Evolutionary conservation across 2,888 invertebrate species (phyloP), one percentile per base, ranked within the genome.

Genomic region (Troides aeacus): DNA sequence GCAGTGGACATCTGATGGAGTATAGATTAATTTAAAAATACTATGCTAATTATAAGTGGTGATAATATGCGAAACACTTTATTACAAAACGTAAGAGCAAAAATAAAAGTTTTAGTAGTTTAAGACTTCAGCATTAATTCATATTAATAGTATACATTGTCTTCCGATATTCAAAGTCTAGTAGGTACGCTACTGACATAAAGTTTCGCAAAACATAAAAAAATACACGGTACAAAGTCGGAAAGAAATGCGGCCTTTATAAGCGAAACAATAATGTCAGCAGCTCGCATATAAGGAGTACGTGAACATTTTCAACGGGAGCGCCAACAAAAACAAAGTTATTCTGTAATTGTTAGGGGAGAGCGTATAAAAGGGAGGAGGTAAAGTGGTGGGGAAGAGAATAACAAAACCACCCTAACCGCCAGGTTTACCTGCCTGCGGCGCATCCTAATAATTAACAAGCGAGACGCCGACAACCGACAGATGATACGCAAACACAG

Each of bases 401-500:
- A 39, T 56, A 64, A 63, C 62, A 63, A 68, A 69, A 64, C 69
- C 69, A 56, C 64, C 69, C 64, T 68, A 62, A 67, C 67, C 67
- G 62, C 62, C 57, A 60, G 36, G 56, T 58, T 64, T 61, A 64
- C 69, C 64, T 57, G 67, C 67, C 67, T 10, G 57, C n/a, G 68
- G 64, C 64, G 64, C 68, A 69, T 69, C 64, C 69, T 64, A 69
- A 64, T 69, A 69, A 69, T 69, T 69, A 69, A 64, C 69, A 61
- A 64, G 60, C 69, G 60, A 50, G 46, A 24, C 66, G 21, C 60
- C 59, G 66, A 66, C 66, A 23, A 61, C 60, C 56, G 69, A 61
- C 69, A 64, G 69, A 64, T 69, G 68, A 68, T 68, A 69, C 39
- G 57, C 57, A 69, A 64, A 69, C 56, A 67, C 23, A 50, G 30